Evolutionary conservation across 2,888 invertebrate species (phyloP).

Genomic region (Conomelus anceps): DNA sequence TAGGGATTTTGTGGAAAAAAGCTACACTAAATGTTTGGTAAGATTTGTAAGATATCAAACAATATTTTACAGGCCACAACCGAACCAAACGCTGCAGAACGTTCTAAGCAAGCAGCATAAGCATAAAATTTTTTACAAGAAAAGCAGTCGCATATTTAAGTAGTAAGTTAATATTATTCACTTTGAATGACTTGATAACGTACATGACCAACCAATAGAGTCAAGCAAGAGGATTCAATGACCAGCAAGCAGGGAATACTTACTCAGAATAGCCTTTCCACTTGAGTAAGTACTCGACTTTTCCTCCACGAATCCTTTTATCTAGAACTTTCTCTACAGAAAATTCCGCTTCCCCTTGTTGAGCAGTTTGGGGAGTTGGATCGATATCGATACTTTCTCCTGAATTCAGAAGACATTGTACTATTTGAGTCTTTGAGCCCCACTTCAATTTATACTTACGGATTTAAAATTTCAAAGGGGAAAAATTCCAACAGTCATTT

Average conservation of each 20-base stretch:
- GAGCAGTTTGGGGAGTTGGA: background rate
- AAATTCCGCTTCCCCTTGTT: conserved; percentile 67
- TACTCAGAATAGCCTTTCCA: conserved; percentile 73
- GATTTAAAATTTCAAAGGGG: background rate
- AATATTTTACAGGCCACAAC: too few relatives aligned
- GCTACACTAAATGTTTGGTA: too few relatives aligned
- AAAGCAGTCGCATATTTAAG: too few relatives aligned
- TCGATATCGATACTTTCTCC: background rate
- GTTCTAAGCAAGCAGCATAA: too few relatives aligned
- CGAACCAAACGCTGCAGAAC: too few relatives aligned
- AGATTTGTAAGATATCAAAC: too few relatives aligned
- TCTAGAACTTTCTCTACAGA: conserved; percentile 91
- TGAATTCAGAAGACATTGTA: background rate
- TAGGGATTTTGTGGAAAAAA: too few relatives aligned
- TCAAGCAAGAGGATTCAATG: background rate
- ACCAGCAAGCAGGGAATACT: background rate
- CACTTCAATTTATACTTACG: background rate
- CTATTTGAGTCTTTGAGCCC: background rate
- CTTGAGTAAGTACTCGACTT: conserved; percentile 65
- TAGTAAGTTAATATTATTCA: too few relatives aligned
- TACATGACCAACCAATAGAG: too few relatives aligned
- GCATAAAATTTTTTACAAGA: too few relatives aligned
- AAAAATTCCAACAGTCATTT: background rate
- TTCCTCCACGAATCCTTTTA: conserved; percentile 65
- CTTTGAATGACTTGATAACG: too few relatives aligned